These are phyloP conservation scores for Ormyrus thymus DNA, from an alignment of 2,888 invertebrate species.

Conservation along the genomic window DNA sequence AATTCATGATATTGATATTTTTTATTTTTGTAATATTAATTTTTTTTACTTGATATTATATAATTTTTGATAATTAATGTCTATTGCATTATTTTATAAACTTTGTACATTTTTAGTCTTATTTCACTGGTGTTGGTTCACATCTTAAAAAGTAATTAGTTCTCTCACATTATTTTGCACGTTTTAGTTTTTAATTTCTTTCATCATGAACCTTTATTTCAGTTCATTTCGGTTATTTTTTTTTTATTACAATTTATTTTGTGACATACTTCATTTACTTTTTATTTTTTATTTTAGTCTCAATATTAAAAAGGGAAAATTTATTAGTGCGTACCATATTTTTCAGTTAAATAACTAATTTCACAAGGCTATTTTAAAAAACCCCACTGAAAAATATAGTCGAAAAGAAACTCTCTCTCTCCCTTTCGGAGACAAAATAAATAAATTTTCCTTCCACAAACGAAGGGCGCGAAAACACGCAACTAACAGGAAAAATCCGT, in stretches of 20 bases:
- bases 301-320: constrained; percentile 17
- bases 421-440: background rate
- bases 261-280: background rate
- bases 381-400: too few species aligned
- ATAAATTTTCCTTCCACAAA: constrained; percentile 12
- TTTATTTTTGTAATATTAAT: too few species aligned
- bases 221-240: background rate
- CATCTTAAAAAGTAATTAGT: constrained; percentile 54
- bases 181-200: constrained; percentile 44
- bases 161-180: constrained; percentile 51
- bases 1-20: too few species aligned
- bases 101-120: background rate
- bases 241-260: constrained; percentile 6
- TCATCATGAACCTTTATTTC: constrained; percentile 24
- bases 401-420: too few species aligned
- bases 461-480: background rate
- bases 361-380: too few species aligned
- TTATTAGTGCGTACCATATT: constrained; percentile 10
- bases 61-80: too few species aligned
- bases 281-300: constrained; percentile 14
- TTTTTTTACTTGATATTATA: too few species aligned
- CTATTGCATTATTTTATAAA: too few species aligned
- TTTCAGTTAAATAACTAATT: background rate
- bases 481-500: constrained; percentile 7
- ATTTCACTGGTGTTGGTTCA: constrained; percentile 55